Conservation (phyloP, 2,797 vertebrate species). For the Typhlichthys subterraneus region DNA sequence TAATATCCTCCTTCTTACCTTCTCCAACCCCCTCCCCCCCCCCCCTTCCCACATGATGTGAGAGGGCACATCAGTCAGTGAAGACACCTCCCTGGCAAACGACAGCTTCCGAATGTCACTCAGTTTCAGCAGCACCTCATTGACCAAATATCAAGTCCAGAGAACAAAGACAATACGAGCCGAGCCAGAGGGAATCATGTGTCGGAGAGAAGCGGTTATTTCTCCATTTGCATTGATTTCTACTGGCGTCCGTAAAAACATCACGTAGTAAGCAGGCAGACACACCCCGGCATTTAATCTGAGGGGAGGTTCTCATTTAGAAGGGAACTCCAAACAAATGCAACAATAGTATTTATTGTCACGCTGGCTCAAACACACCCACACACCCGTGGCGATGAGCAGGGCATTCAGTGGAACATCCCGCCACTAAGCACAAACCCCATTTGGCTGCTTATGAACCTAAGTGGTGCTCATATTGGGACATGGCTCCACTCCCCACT, state of each 20-base stretch:
- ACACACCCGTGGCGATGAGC: slow-evolving; percentile 58
- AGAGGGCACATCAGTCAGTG: neutral
- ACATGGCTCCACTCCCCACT: slow-evolving; percentile 30
- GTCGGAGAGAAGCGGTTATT: slow-evolving; percentile 22
- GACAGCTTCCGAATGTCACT: slow-evolving; percentile 35
- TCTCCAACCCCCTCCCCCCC: slow-evolving; percentile 25
- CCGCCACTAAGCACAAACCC: slow-evolving; percentile 59
- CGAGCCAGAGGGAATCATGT: slow-evolving; percentile 32
- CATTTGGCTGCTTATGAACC: slow-evolving; percentile 61
- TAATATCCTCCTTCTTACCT: slow-evolving; percentile 1
- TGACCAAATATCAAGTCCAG: slow-evolving; percentile 36
- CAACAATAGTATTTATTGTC: slow-evolving; percentile 73
- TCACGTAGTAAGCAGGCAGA: slow-evolving; percentile 56
- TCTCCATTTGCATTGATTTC: slow-evolving; percentile 43
- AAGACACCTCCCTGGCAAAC: slow-evolving; percentile 53
- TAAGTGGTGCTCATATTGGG: slow-evolving; percentile 41
- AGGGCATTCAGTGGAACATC: slow-evolving; percentile 44
- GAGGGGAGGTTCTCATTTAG: slow-evolving; percentile 49
- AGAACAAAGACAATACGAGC: slow-evolving; percentile 38
- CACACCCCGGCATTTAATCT: slow-evolving; percentile 36
- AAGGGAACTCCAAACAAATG: slow-evolving; percentile 63
- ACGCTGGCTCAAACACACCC: slow-evolving; percentile 50
- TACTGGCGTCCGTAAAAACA: slow-evolving; percentile 63
- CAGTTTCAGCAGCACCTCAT: slow-evolving; percentile 46
- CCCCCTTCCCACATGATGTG: neutral